Base-by-base conservation (phyloP, 2,113 vertebrate species). In the Microcebus ravelobensis region DNA sequence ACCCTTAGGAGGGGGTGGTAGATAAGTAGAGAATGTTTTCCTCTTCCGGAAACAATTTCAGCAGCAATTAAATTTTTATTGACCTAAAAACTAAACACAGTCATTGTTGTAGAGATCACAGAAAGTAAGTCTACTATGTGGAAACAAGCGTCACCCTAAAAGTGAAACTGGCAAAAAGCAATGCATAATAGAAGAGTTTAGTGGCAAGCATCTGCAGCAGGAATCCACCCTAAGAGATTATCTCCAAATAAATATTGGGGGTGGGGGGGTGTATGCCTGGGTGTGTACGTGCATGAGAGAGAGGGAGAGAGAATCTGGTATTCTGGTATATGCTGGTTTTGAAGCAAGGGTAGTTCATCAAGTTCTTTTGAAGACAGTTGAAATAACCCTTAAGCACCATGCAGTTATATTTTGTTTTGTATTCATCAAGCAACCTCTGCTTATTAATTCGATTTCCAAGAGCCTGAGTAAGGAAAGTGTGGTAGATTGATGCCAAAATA, bases 21-120 rank as follows among this genome's bases (percentile, higher is more conserved):
- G 21, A 52, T 25, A 12, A 79, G 87, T 29, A 71, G 65, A 76
- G 11, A 48, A 65, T 48, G 23, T 76, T 68, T 63, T 68, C 82
- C 7, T 77, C 36, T 73, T 90, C 59, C 50, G 61, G n/a, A 55
- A 68, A 59, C 83, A 84, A 4, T 67, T 93, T 70, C 21, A 80
- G 55, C 73, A 74, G 55, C 55, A 63, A 29, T 95, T 68, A 94
- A 63, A 70, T 55, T 92, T 91, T 27, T 61, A 79, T 92, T n/a
- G 45, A 93, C 90, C 91, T 97, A 94, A 96, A 97, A 98, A 83
- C 11, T 71, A 74, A 82, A 86, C 81, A 90, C 17, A 67, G 29
- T 83, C 89, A 96, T 89, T 84, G 36, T 14, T 96, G 65, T 76
- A 36, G 61, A 25, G 52, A 65, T 52, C 55, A 82, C 18, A 42